Evolutionary conservation across 2,797 vertebrate species (phyloP).

Genomic region (Hephaestus fuliginosus): DNA sequence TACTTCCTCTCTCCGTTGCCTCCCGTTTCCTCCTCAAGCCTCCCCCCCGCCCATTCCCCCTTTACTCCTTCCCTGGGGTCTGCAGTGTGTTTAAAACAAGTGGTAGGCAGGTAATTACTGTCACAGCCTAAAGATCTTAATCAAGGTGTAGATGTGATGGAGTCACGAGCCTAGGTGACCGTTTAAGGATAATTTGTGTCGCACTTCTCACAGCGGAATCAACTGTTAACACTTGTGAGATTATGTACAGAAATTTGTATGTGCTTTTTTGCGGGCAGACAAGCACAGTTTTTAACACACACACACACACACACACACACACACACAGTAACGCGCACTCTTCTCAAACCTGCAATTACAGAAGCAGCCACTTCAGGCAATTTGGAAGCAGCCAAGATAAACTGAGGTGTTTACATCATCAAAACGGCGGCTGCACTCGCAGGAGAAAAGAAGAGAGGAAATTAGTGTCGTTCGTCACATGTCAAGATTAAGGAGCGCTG

Average conservation of each 20-base stretch:
- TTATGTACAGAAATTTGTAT: constrained; percentile 17
- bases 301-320: not conserved
- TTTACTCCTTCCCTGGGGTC: constrained; percentile 21
- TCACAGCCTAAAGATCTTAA: constrained; percentile 72
- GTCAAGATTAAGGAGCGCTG: constrained; percentile 61
- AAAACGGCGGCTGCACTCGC: constrained; percentile 33
- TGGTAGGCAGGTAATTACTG: constrained; percentile 72
- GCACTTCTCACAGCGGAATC: constrained; percentile 17
- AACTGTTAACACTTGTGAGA: not conserved
- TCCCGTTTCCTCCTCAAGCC: constrained; percentile 4
- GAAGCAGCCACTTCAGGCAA: constrained; percentile 70
- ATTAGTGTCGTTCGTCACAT: constrained; percentile 59
- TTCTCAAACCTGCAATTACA: constrained; percentile 75
- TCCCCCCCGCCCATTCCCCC: too few species aligned
- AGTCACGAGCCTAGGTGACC: constrained; percentile 46
- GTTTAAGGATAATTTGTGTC: constrained; percentile 61
- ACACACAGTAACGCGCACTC: constrained; percentile 7
- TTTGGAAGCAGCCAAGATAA: constrained; percentile 63
- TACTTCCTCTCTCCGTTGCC: not conserved
- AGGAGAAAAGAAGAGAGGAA: constrained; percentile 57
- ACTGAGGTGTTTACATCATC: constrained; percentile 74
- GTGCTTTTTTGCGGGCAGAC: not conserved
- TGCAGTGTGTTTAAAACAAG: constrained; percentile 46
- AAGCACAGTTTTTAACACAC: not conserved
- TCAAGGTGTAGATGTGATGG: constrained; percentile 62